These are phyloP conservation scores for Drosophila sordidula DNA, from an alignment of 2,888 invertebrate species.

Conservation along the genomic window DNA sequence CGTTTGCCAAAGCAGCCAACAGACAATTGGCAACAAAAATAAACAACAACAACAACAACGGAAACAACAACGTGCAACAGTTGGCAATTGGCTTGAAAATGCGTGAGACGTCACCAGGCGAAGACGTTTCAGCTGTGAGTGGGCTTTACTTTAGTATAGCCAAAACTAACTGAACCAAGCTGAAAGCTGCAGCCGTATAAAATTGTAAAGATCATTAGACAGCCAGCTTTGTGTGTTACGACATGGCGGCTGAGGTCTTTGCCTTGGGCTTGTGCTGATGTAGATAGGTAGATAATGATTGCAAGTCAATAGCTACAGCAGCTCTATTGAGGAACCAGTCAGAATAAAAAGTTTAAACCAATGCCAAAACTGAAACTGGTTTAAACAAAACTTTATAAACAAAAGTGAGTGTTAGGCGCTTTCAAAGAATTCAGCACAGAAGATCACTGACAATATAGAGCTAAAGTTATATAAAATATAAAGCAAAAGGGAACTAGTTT, in stretches of 20 bases:
- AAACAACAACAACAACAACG: constrained; percentile 10
- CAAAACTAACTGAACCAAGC: constrained; percentile 3
- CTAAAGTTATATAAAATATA: background rate
- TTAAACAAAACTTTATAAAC: constrained; percentile 31
- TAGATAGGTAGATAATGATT: constrained; percentile 20
- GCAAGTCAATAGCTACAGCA: constrained; percentile 12
- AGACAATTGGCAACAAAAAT: constrained; percentile 33
- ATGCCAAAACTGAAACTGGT: constrained; percentile 39
- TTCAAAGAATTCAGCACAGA: constrained; percentile 20
- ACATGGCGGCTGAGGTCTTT: constrained; percentile 26
- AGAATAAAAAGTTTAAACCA: constrained; percentile 34
- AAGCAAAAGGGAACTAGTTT: constrained; percentile 33
- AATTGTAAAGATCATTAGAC: constrained; percentile 50
- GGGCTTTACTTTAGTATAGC: constrained; percentile 25
- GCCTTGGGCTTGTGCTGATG: constrained; percentile 34
- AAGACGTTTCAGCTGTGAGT: constrained; percentile 48
- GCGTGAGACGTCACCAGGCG: constrained; percentile 57
- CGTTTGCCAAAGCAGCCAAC: constrained; percentile 17
- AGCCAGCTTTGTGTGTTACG: constrained; percentile 39
- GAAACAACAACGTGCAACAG: constrained; percentile 25
- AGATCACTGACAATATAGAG: constrained; percentile 30
- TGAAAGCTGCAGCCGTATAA: constrained; percentile 25
- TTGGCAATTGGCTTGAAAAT: constrained; percentile 67
- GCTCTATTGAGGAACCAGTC: constrained; percentile 22
- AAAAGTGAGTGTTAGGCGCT: constrained; percentile 35